Evolutionary conservation across 2,113 vertebrate species (phyloP).

Genomic region (Eulacestoma nigropectus): DNA sequence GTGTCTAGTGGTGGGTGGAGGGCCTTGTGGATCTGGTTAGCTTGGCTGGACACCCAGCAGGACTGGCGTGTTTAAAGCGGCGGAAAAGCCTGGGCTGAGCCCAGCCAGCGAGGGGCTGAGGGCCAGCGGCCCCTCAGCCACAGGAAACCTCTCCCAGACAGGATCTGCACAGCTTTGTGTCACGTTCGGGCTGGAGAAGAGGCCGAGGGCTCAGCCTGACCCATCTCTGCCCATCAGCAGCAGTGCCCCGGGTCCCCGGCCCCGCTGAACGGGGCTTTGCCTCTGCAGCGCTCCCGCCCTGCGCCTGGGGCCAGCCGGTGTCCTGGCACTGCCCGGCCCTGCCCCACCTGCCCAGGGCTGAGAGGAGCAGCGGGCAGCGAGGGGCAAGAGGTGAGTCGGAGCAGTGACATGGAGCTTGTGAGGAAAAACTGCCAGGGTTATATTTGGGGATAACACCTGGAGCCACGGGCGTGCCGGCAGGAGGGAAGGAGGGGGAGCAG

Average conservation of each 20-base stretch:
- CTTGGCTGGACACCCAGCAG: background rate
- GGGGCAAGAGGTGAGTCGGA: rapidly evolving
- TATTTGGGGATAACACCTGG: background rate
- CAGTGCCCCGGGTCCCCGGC: background rate
- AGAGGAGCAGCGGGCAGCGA: rapidly evolving
- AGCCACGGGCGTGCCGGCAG: rapidly evolving
- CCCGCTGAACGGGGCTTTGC: rapidly evolving
- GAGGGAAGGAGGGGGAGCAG: background rate
- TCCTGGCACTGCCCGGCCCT: rapidly evolving
- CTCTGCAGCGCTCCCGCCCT: rapidly evolving
- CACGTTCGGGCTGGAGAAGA: rapidly evolving
- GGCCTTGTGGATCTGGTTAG: rapidly evolving
- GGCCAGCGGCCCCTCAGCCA: rapidly evolving
- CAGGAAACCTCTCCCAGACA: rapidly evolving
- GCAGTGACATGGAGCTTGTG: rapidly evolving
- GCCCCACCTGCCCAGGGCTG: rapidly evolving
- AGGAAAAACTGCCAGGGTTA: background rate
- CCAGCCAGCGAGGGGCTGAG: background rate
- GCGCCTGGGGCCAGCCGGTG: rapidly evolving
- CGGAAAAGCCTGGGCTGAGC: background rate
- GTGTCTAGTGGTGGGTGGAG: background rate
- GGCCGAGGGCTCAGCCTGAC: background rate
- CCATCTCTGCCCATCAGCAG: rapidly evolving
- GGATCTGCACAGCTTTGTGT: rapidly evolving
- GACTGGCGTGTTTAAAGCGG: rapidly evolving